Base-by-base conservation (phyloP, 2,888 invertebrate species). In the Margaritifera margaritifera region DNA sequence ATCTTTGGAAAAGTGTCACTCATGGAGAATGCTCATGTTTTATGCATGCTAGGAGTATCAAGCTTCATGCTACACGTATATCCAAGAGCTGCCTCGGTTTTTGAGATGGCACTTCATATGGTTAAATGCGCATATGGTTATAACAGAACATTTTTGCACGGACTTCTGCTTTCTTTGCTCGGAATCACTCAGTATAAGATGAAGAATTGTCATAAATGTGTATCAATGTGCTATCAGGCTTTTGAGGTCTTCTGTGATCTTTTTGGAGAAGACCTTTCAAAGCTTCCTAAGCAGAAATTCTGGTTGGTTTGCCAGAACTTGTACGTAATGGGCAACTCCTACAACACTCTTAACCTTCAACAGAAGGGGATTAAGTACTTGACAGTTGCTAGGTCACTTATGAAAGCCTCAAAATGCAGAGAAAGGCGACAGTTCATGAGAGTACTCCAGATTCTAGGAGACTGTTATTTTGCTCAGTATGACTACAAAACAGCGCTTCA, bases 291-390 rank as follows among this genome's bases (percentile, higher is more conserved):
- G 61, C 83, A 87, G 60, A 83, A 85, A 66, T 85, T 87, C 68
- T 89, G 89, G 89, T 80, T 88, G 58, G 84, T 88, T 24, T 85
- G 87, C 52, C 87, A 88, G 75, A 86, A 84, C 60, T 73, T 89
- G 42, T 89, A 88, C 76, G 85, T 84, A 11, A 79, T 88, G 69
- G 89, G 88, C 51, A 87, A 84, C 71, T 85, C 88, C 4, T 88
- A 88, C 75, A 84, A 85, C 65, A 82, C 85, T 27, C 75, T 89
- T 19, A 84, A 82, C 61, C 79, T 88, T 50, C 85, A 86, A 62
- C 84, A 85, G 61, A 88, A 88, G 69, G 87, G 87, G 22, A 79
- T 88, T 72, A 84, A 87, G 68, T 88, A 87, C 70, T 77, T 88
- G 54, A 82, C 84, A 50, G 79, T 87, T 53, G 86, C 86, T 18